Evolutionary conservation across 1,140 invertebrate genomes (phyloP), one percentile per base, ranked within the genome.

Genomic region (Dinothrombium tinctorium): DNA sequence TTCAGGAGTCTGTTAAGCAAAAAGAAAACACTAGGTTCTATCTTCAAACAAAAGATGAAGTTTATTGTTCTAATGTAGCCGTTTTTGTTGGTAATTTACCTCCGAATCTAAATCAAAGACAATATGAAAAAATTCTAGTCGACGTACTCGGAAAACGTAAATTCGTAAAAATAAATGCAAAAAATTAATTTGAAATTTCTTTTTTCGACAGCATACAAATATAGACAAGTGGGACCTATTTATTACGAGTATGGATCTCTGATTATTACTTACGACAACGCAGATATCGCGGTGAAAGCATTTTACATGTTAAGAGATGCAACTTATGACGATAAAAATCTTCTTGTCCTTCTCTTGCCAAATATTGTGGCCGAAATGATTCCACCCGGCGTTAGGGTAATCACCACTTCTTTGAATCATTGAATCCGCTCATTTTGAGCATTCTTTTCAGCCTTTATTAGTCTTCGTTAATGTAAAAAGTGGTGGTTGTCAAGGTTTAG

Each of bases 391-490:
- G 51, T 55, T 26, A 40, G 63, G 74, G 76, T 78, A 59, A 62
- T 56, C 53, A 28, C 17, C 6, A 24, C 32, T 37, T 44, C 6
- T 24, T 12, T 24, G 25, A 36, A 28, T 41, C 23, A 17, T 35
- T 37, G 11, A 33, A n/a, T 22, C 23, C 4, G 20, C 25, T 37
- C 12, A 40, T 4, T 31, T 37, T 23, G n/a, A 14, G 24, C 24
- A 49, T 56, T 37, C 47, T 63, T 56, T 54, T 61, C 76, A 86
- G 59, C 94, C 94, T 24, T 66, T 99, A 48, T 68, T 99, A 47
- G 89, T 99, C 35, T 95, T 99, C 64, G 92, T 99, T 44, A 99
- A 99, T 62, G 90, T 96, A 19, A 99, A 99, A 65, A 94, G 86
- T 44, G 94, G 94, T 40, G 94, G 94, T 26, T 96, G 92, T 56